Percentiles rank a stretch among this genome's conserved stretches.
These are phyloP conservation scores for Abrostola tripartita DNA, from an alignment of 2,888 invertebrate species.

Conservation along the genomic window DNA sequence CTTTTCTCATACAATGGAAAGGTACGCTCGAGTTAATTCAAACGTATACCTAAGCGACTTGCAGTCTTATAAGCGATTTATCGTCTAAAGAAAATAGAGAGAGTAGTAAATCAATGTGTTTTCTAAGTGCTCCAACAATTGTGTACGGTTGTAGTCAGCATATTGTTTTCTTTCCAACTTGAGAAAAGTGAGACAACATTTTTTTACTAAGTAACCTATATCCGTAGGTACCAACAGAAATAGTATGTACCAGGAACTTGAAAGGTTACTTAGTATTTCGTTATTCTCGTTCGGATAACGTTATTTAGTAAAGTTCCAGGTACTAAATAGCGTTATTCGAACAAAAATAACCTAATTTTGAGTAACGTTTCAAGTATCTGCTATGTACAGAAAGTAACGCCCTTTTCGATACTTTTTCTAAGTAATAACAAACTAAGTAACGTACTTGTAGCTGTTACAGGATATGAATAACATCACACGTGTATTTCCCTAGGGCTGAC, in stretches of 20 bases:
- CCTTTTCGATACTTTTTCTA: too few species aligned
- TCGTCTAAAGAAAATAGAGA: constrained; percentile 47
- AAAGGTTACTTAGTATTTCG: too few species aligned
- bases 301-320: too few species aligned
- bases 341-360: too few species aligned
- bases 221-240: constrained; percentile 58
- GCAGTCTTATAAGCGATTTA: constrained; percentile 45
- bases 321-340: too few species aligned
- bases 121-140: constrained; percentile 56
- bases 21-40: constrained; percentile 35
- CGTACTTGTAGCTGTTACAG: too few species aligned
- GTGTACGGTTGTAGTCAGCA: constrained; percentile 24
- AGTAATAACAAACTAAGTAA: too few species aligned
- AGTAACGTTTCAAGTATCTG: too few species aligned
- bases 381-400: constrained; percentile 24
- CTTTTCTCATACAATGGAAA: constrained; percentile 41
- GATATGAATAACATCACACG: too few species aligned
- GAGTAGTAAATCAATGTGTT: constrained; percentile 62
- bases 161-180: constrained; percentile 12
- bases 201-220: constrained; percentile 59
- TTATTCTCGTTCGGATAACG: too few species aligned
- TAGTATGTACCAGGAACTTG: constrained; percentile 47
- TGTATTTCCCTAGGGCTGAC: too few species aligned
- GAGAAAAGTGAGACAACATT: constrained; percentile 40
- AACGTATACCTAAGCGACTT: constrained; percentile 32